These are phyloP conservation scores for Petrosia ficiformis DNA, from an alignment of 37 sponge, comb jelly and placozoan species.

Conservation along the genomic window DNA sequence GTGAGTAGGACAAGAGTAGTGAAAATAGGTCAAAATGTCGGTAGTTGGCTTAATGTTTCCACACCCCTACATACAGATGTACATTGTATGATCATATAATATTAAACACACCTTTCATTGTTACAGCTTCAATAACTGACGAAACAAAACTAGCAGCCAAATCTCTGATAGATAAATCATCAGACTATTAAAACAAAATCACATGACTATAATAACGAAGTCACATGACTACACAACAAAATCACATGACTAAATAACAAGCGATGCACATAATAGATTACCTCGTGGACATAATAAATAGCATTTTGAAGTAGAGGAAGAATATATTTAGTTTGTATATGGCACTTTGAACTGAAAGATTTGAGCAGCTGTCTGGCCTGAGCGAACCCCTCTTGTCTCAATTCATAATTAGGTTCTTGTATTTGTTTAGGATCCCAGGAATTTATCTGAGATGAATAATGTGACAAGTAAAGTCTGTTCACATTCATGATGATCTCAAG, in stretches of 20 bases:
- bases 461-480: too few species aligned
- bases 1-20: too few species aligned
- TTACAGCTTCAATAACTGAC: slow-evolving; percentile 18
- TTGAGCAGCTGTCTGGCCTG: slow-evolving; percentile 27
- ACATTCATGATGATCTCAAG: too few species aligned
- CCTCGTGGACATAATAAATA: slow-evolving; percentile 48
- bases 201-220: not conserved
- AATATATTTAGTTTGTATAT: not conserved
- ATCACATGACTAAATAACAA: not conserved
- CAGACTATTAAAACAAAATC: slow-evolving; percentile 34
- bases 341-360: not conserved
- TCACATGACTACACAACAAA: not conserved
- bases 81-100: not conserved
- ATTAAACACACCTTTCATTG: not conserved
- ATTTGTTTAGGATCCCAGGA: slow-evolving; percentile 67
- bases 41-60: too few species aligned
- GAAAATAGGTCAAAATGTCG: too few species aligned
- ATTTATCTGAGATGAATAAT: slow-evolving; percentile 54
- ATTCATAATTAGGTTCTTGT: slow-evolving; percentile 78
- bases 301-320: slow-evolving; percentile 70
- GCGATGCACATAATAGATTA: slow-evolving; percentile 1
- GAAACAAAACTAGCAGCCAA: slow-evolving; percentile 58
- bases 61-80: too few species aligned
- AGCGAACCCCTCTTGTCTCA: slow-evolving; percentile 54
- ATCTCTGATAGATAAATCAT: slow-evolving; percentile 77